A percentile compares a stretch with the other conserved stretches of the same genome.
Evolutionary conservation across 1,140 invertebrate species (phyloP).

Genomic region (Camponotus pennsylvanicus): DNA sequence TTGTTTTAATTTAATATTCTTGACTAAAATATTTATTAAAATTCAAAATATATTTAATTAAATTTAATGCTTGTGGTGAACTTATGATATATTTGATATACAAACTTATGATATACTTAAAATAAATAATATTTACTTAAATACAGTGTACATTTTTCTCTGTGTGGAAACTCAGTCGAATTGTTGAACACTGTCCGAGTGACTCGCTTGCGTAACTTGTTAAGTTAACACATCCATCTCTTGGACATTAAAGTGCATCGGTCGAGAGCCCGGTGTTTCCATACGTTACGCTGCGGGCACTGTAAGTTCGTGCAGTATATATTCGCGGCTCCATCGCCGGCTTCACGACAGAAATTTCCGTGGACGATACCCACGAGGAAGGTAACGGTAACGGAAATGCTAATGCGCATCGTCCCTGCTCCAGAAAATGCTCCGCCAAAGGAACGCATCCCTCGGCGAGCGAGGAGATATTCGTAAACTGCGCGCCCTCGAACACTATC

Average conservation of each 20-base stretch:
- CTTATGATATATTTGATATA: no score
- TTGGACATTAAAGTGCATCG: conserved; percentile 34
- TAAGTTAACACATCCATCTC: conserved; percentile 44
- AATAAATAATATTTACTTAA: no score
- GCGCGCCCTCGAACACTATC: conserved; percentile 44
- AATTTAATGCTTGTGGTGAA: no score
- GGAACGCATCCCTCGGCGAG: conserved; percentile 53
- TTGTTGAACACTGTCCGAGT: not conserved
- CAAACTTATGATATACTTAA: no score
- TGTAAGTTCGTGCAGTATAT: conserved; percentile 41
- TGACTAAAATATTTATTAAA: no score
- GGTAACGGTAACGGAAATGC: conserved; percentile 81
- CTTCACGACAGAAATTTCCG: conserved; percentile 70
- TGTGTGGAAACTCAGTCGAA: not conserved
- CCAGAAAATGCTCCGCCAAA: conserved; percentile 50
- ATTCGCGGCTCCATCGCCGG: conserved; percentile 54
- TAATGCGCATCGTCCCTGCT: conserved; percentile 72
- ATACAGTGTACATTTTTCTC: no score
- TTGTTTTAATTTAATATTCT: no score
- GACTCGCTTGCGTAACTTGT: conserved; percentile 23
- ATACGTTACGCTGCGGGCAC: not conserved
- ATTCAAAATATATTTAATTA: no score
- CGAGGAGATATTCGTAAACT: conserved; percentile 38
- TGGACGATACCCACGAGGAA: conserved; percentile 70
- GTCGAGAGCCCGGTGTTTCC: conserved; percentile 38